phyloP scores from a whole-genome alignment of 2,888 invertebrate species.

The Eremobia ochroleuca region DNA sequence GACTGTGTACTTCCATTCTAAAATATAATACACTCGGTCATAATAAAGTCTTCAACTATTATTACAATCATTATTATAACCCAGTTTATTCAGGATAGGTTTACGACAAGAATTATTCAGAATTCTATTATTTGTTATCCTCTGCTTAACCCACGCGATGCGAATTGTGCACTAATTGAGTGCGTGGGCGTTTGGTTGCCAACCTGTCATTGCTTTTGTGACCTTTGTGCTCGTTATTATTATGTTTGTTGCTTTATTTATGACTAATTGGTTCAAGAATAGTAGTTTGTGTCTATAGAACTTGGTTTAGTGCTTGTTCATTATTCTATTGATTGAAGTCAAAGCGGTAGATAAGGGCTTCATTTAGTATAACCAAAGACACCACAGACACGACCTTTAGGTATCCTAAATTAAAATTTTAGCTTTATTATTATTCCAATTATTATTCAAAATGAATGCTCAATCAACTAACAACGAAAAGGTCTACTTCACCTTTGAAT shows the following conservation, averaged over 20 bases:
- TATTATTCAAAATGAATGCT: not conserved
- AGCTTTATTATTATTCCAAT: not conserved
- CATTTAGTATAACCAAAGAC: not conserved
- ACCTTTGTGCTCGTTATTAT: conserved; percentile 34
- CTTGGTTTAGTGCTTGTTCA: not conserved
- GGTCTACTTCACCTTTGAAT: no score
- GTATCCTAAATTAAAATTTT: not conserved
- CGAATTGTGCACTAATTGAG: conserved; percentile 49
- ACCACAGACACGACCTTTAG: not conserved
- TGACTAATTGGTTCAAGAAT: conserved; percentile 12
- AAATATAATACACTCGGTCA: conserved; percentile 14
- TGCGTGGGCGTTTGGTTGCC: conserved; percentile 34
- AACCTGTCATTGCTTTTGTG: conserved; percentile 48
- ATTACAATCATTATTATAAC: conserved; percentile 33
- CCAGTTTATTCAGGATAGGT: conserved; percentile 23
- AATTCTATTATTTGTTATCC: conserved; percentile 51
- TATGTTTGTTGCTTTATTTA: conserved; percentile 18
- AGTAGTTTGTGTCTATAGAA: not conserved
- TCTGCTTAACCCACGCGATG: conserved; percentile 47
- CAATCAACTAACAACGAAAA: not conserved
- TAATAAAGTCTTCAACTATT: conserved; percentile 21
- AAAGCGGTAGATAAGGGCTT: not conserved
- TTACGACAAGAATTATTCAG: conserved; percentile 27
- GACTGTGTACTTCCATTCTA: conserved; percentile 16
- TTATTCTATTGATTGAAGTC: not conserved